Evolutionary conservation across 2,797 vertebrate genomes (phyloP), one percentile per base, ranked within the genome.

Genomic region (Sebastes iracundus): DNA sequence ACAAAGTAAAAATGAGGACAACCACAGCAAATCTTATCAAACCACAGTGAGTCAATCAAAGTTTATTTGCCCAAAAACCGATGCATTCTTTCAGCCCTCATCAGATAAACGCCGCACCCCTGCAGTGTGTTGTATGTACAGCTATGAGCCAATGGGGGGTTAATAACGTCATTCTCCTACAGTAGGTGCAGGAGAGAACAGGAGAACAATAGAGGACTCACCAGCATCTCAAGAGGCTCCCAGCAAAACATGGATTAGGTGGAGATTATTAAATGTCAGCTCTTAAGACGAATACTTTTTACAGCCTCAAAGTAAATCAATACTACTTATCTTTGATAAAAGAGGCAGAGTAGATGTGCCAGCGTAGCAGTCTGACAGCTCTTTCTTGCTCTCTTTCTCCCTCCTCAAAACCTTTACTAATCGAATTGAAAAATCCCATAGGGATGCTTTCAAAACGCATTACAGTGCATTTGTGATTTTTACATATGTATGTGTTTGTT

Each of bases 261-360:
- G 83, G 88, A 95, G 94, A 96, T 96, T 96, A 96, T 96, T 96
- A 96, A 95, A 96, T 96, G 95, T 95, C 94, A 95, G 94, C 93
- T 94, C 92, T 94, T 95, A 94, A 95, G 74, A 93, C 93, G 90
- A 94, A 95, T 94, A 95, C 94, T 93, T 95, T 95, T 95, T 94
- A 93, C 95, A 92, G 92, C 93, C 91, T 93, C 93, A 93, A 94
- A 95, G 94, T 90, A 93, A 95, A 96, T 96, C 95, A 94, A 96
- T 96, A 96, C 90, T 95, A 93, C 95, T 96, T 95, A 95, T 95
- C 94, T 95, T 93, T 95, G 95, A 96, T 95, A 95, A 95, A 96
- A 95, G 94, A 93, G 91, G 78, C 86, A 83, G 83, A 80, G 88
- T 80, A 93, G 94, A 94, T 88, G 83, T 92, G 92, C 88, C 90